Conservation (phyloP, 2,888 invertebrate genomes). For the Amorpha juglandis region DNA sequence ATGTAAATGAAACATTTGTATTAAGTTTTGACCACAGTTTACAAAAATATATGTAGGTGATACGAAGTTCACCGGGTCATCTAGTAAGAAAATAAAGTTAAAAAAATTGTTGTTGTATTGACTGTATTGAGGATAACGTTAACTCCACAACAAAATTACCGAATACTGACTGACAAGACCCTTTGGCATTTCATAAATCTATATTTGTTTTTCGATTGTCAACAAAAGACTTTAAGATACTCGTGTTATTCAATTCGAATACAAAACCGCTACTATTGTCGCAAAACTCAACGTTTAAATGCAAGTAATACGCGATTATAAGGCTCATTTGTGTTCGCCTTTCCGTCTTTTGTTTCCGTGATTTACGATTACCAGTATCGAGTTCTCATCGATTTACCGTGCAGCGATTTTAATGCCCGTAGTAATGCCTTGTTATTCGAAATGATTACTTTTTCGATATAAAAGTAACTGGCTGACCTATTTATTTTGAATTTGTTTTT, state of each 20-base stretch:
- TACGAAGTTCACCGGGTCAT: no score
- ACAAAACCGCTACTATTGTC: slow-evolving; percentile 12
- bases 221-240: neutral
- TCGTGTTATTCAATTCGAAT: slow-evolving; percentile 18
- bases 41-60: no score
- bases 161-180: neutral
- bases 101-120: neutral
- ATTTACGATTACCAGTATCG: slow-evolving; percentile 73
- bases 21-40: no score
- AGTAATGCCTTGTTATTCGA: slow-evolving; percentile 55
- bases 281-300: slow-evolving; percentile 18
- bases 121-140: neutral
- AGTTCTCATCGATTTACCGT: slow-evolving; percentile 64
- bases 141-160: neutral
- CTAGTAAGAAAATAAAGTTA: neutral
- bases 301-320: slow-evolving; percentile 59
- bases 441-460: slow-evolving; percentile 42
- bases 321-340: slow-evolving; percentile 79
- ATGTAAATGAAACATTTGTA: no score
- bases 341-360: slow-evolving; percentile 79
- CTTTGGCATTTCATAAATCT: neutral
- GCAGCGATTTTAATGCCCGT: slow-evolving; percentile 56
- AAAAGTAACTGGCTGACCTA: slow-evolving; percentile 33
- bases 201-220: neutral
- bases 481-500: slow-evolving; percentile 24